Evolutionary conservation across 2,113 vertebrate genomes (phyloP), one percentile per base, ranked within the genome.

Genomic region (Guaruba guarouba): DNA sequence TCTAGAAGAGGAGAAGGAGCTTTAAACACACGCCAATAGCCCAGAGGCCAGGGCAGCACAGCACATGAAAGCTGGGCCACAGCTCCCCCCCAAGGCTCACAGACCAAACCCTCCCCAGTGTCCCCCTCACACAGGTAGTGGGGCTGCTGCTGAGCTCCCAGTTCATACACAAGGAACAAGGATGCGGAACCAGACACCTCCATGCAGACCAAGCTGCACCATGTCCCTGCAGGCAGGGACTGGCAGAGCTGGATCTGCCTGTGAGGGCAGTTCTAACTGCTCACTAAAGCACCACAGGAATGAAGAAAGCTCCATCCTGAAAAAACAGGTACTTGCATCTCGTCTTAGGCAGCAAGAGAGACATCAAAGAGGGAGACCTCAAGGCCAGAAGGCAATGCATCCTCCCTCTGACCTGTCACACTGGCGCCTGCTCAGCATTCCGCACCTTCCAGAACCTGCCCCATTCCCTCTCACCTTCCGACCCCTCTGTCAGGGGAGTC

Each of bases 401-500:
- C 57, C 33, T 64, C 79, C 64, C 22, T 80, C 46, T 3, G 2
- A 7, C 22, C 33, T 10, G 1, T 46, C 79, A 27, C 63, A 25
- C 11, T 1, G 2, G 28, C 0, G 0, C 27, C 68, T 17, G 19
- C 24, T 57, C n/a, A 17, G 49, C 54, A 55, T 76, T 63, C 67
- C 29, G 29, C 62, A 41, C 29, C 43, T 55, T 16, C 33, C 49
- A 90, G 43, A 51, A 86, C 28, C 20, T 67, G 43, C 62, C 82
- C 82, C 27, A 2, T 20, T 74, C 63, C 59, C 41, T 48, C 97
- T 98, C 96, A 99, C 99, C 99, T 98, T 99, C 99, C 27, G 99
- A 99, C 59, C 99, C 99, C 93, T 99, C 99, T 7, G 99, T 99
- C 79, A 99, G 98, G 11, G 99, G 99, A 1, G 99, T 99, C 78